Evolutionary conservation across 2,888 invertebrate genomes (phyloP).

Genomic region (Acanthococcus lagerstroemiae): DNA sequence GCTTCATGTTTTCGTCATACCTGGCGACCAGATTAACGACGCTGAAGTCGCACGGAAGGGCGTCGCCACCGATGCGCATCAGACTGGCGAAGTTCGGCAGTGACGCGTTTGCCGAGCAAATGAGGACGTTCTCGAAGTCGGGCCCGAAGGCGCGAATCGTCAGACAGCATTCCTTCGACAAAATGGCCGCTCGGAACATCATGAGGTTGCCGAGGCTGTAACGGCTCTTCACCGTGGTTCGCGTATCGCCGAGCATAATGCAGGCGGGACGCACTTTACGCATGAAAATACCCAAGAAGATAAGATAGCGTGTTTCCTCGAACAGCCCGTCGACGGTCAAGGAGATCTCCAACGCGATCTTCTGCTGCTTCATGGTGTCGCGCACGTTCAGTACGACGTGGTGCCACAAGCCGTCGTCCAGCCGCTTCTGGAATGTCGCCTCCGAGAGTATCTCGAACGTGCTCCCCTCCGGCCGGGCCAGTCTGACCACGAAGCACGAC

Average conservation of each 20-base stretch:
- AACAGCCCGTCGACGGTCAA: constrained; percentile 52
- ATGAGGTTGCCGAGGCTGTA: constrained; percentile 41
- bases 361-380: constrained; percentile 49
- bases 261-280: constrained; percentile 50
- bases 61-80: constrained; percentile 42
- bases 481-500: constrained; percentile 40
- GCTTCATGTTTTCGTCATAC: constrained; percentile 42
- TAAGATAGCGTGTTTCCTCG: constrained; percentile 48
- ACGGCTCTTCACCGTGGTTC: constrained; percentile 33
- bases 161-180: constrained; percentile 47
- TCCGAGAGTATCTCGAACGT: constrained; percentile 47
- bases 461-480: constrained; percentile 48
- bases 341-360: constrained; percentile 47
- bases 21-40: background rate
- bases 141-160: constrained; percentile 50
- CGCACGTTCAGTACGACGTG: constrained; percentile 51
- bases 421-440: constrained; percentile 44
- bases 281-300: constrained; percentile 51
- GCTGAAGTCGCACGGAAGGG: constrained; percentile 36
- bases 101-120: constrained; percentile 45
- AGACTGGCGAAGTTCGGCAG: constrained; percentile 44
- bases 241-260: constrained; percentile 48
- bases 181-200: constrained; percentile 51
- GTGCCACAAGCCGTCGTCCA: constrained; percentile 48
- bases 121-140: constrained; percentile 45